Evolutionary conservation across 2,113 vertebrate genomes (phyloP), one percentile per base, ranked within the genome.

Genomic region (Chascanopsetta lugubris): DNA sequence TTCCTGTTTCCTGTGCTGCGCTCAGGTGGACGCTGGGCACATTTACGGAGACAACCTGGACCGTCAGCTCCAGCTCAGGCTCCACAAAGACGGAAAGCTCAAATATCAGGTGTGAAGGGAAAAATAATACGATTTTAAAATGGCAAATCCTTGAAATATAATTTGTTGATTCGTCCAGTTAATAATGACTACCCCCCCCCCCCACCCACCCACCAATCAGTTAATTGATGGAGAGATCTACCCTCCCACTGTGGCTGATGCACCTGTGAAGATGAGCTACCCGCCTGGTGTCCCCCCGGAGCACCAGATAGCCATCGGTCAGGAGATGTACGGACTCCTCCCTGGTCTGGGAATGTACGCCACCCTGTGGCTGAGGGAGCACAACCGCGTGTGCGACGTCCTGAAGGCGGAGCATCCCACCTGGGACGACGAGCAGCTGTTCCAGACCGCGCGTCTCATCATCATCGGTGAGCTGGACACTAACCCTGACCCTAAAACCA

Each of bases 351-450:
- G 92, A 50, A 67, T 99, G 72, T 96, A 92, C 0, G 88, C 93
- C 77, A 99, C 96, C 0, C 56, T 99, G 72, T 99, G 97, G 97
- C 89, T 99, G 24, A 92, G 97, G 0, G 97, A 99, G 71, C 97
- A 99, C 83, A 99, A 99, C 88, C 93, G 97, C 0, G 92, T 99
- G 46, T 99, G 97, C 6, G 96, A 97, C 84, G 18, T 99, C 48
- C 87, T 99, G 80, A 94, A 93, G 60, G 58, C 29, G 3, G 95
- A 95, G 13, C 97, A 99, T 45, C 96, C 97, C 3, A 93, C 87
- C 40, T 99, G 97, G 97, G 90, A 73, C 0, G 97, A 99, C 0
- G 97, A 99, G 72, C 97, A 98, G 87, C 94, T 99, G 17, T 99
- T 99, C 91, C 97, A 99, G 87, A 99, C 97, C 0, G 15, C 96